phyloP scores from a whole-genome alignment of 2,797 vertebrate species.

The Cuniculus paca region DNA sequence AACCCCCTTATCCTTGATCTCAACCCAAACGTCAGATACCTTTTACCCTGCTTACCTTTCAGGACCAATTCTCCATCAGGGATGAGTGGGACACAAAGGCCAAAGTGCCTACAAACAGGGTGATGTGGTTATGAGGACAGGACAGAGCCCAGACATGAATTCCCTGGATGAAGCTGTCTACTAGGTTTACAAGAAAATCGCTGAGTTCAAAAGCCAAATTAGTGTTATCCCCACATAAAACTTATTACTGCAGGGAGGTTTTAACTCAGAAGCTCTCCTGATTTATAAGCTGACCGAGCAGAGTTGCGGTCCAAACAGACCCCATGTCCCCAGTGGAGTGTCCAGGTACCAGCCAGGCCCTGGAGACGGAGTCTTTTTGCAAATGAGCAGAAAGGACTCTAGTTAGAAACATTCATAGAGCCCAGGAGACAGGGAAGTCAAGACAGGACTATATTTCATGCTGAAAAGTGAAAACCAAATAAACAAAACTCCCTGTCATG shows the following conservation, averaged over 20 bases:
- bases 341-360: slow-evolving; percentile 37
- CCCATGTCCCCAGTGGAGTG: neutral
- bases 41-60: neutral
- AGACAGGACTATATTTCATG: slow-evolving; percentile 80
- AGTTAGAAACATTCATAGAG: slow-evolving; percentile 65
- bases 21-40: neutral
- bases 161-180: neutral
- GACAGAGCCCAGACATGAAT: neutral
- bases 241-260: neutral
- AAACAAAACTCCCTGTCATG: slow-evolving; percentile 65
- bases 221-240: slow-evolving; percentile 11
- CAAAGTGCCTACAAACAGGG: rapidly evolving
- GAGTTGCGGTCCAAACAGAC: neutral
- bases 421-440: slow-evolving; percentile 67
- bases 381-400: slow-evolving; percentile 47
- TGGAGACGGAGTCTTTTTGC: slow-evolving; percentile 66
- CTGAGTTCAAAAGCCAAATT: slow-evolving; percentile 44
- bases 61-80: neutral
- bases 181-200: slow-evolving; percentile 32
- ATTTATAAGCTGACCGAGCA: neutral
- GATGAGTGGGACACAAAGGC: neutral
- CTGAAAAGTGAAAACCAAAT: slow-evolving; percentile 83
- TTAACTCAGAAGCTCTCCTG: slow-evolving; percentile 46
- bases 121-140: neutral
- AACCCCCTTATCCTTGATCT: neutral